Base-by-base conservation (phyloP, 2,113 vertebrate genomes). In the Amazona vittata region DNA sequence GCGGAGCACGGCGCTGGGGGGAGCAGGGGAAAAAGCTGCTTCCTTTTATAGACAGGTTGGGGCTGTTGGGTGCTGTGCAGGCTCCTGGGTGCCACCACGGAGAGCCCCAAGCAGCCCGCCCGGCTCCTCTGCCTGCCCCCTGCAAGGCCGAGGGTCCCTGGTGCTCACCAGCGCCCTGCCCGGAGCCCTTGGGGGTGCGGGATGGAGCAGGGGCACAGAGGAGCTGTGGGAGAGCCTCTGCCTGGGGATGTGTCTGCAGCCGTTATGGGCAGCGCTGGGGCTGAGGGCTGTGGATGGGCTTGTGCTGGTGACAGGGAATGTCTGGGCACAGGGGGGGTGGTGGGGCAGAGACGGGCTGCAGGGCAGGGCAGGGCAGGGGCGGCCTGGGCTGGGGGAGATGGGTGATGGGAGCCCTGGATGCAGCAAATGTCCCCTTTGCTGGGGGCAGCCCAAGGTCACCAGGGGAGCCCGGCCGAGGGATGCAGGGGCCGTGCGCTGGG, bases 11-110 rank as follows among this genome's bases (percentile, higher is more conserved):
- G 93, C 26, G 26, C 87, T 63, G 94, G 69, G 41, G 88, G 47
- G 83, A 80, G 89, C 47, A 3, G 65, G 86, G 49, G 19, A 22
- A 28, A 89, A 91, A 88, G n/a, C 67, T 28, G 60, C 94, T 97
- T 97, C 96, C 97, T 97, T 97, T 97, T 97, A 97, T 97, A 97
- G 97, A 12, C 96, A 94, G 90, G 41, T 86, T 49, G 93, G 94
- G 93, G 75, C 55, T 63, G 90, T 55, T 91, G 90, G 86, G 96
- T 60, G 93, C 62, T 1, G 8, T 63, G 60, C 9, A 5, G 63
- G 8, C 1, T 5, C 9, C 3, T 63, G 91, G 95, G 92, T 92
- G 93, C 50, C 67, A 55, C 84, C 24, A 9, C 2, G 1, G 83
- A 65, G 12, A 10, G 62, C 12, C 59, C 84, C 12, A 5, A 4